Evolutionary conservation across 2,888 invertebrate species (phyloP).

Genomic region (Panorpa germanica): DNA sequence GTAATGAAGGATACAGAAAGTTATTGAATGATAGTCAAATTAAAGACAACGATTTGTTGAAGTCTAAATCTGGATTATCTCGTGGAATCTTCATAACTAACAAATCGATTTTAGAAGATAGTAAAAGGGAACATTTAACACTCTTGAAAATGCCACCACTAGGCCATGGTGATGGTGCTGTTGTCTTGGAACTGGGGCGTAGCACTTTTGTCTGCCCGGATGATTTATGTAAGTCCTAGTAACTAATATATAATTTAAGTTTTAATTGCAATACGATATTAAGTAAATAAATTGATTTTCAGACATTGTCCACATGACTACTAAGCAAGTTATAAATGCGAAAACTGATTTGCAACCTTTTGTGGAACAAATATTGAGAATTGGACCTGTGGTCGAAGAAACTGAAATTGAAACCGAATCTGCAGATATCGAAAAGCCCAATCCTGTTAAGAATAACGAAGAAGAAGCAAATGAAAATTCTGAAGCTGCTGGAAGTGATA

Average conservation of each 20-base stretch:
- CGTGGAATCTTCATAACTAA: slow-evolving; percentile 40
- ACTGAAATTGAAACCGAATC: too few species aligned
- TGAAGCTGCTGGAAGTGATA: too few species aligned
- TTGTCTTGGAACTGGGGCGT: slow-evolving; percentile 66
- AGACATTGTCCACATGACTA: slow-evolving; percentile 72
- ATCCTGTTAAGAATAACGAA: too few species aligned
- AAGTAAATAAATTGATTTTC: slow-evolving; percentile 12
- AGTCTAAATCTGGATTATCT: slow-evolving; percentile 24
- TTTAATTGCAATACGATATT: neutral
- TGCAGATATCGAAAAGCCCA: too few species aligned
- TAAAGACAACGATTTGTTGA: neutral
- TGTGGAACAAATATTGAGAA: slow-evolving; percentile 43
- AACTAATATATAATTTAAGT: slow-evolving; percentile 5
- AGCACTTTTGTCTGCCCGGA: slow-evolving; percentile 73
- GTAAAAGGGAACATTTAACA: slow-evolving; percentile 66
- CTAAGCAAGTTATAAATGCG: slow-evolving; percentile 44
- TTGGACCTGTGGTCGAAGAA: too few species aligned
- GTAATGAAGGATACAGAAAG: slow-evolving; percentile 5
- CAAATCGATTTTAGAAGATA: slow-evolving; percentile 44
- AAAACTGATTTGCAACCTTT: slow-evolving; percentile 52
- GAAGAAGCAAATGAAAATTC: too few species aligned
- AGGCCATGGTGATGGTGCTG: slow-evolving; percentile 38
- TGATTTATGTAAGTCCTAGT: slow-evolving; percentile 47
- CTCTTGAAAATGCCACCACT: slow-evolving; percentile 57
- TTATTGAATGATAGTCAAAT: slow-evolving; percentile 15